Percentiles rank a stretch among this genome's conserved stretches.
Conservation (phyloP, 1,140 invertebrate species). For the Helicoverpa armigera region DNA sequence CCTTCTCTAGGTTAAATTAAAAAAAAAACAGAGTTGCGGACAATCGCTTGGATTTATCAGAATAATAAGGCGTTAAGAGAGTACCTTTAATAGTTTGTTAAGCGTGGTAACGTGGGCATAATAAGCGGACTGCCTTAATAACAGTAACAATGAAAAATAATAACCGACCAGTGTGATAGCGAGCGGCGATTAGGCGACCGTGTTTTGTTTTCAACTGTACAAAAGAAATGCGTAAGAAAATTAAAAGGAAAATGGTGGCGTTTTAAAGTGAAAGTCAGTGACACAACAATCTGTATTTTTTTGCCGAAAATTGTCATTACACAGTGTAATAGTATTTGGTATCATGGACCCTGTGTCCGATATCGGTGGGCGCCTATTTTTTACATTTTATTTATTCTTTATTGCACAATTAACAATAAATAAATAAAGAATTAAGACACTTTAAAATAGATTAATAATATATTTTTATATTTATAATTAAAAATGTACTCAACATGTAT, state of each 20-base stretch:
- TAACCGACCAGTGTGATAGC: slow-evolving; percentile 62
- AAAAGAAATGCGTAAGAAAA: not conserved
- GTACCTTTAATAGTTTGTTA: slow-evolving; percentile 80
- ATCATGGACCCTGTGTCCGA: no score
- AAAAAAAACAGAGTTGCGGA: slow-evolving; percentile 42
- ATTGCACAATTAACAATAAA: no score
- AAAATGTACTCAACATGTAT: no score
- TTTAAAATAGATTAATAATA: no score
- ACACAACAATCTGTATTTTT: no score
- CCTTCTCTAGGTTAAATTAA: no score
- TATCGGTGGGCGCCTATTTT: no score
- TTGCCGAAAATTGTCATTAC: no score
- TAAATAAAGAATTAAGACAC: no score
- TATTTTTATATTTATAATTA: no score
- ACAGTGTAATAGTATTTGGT: no score
- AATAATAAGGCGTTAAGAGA: slow-evolving; percentile 71
- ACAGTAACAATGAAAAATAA: slow-evolving; percentile 82
- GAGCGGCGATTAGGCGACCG: not conserved
- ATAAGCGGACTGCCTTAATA: slow-evolving; percentile 70
- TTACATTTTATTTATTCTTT: no score
- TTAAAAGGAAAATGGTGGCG: not conserved
- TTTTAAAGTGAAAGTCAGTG: not conserved
- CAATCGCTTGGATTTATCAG: slow-evolving; percentile 62
- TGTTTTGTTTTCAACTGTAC: slow-evolving; percentile 8
- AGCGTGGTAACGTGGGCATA: slow-evolving; percentile 73